A percentile compares a stretch with the other conserved stretches of the same genome.
These are phyloP conservation scores for Patella depressa DNA, from an alignment of 2,888 invertebrate species.

Conservation along the genomic window DNA sequence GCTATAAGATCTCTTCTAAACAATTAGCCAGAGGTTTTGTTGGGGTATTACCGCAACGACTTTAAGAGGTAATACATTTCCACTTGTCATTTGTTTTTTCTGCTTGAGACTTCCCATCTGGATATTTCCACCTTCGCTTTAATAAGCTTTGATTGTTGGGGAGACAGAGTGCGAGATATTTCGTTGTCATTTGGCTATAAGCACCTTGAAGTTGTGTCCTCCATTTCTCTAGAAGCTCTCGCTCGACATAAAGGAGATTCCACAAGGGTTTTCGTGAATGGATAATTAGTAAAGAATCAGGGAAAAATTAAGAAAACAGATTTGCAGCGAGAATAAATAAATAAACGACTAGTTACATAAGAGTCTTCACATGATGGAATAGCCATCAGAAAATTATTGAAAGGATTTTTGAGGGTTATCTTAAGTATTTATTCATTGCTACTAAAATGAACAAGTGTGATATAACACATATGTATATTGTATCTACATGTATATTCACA, in stretches of 20 bases:
- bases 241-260: neutral
- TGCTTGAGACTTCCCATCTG: slow-evolving; percentile 5
- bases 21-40: neutral
- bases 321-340: slow-evolving; percentile 1
- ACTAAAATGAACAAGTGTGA: no score
- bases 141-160: slow-evolving; percentile 5
- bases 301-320: neutral
- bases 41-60: neutral
- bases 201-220: slow-evolving; percentile 6
- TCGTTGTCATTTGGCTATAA: slow-evolving; percentile 4
- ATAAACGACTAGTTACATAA: slow-evolving; percentile 1
- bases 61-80: slow-evolving; percentile 10
- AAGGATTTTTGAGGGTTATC: no score
- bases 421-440: no score
- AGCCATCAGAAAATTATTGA: neutral
- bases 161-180: neutral
- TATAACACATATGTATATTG: no score
- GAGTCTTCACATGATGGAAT: slow-evolving; percentile 5
- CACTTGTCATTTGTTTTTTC: neutral
- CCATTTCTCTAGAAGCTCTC: slow-evolving; percentile 12
- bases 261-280: neutral
- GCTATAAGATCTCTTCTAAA: neutral
- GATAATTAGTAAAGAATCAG: slow-evolving; percentile 6
- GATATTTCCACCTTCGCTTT: neutral
- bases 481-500: no score